These are phyloP conservation scores for Montipora capricornis DNA, from an alignment of 64 coral and sea anemone genomes.

Conservation along the genomic window DNA sequence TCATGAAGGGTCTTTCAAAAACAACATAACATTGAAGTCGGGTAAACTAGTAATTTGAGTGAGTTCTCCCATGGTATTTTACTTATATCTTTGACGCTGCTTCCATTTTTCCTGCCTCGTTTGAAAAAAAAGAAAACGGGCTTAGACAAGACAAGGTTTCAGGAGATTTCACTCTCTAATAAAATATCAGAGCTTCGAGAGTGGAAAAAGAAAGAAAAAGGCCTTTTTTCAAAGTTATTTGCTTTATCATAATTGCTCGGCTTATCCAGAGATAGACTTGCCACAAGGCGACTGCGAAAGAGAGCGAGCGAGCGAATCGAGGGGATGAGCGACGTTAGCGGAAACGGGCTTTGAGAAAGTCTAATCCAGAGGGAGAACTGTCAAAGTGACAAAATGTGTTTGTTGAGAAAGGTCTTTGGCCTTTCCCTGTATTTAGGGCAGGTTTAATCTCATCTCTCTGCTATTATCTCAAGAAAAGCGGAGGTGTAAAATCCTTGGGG, in stretches of 20 bases:
- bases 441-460: background rate
- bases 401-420: background rate
- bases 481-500: background rate
- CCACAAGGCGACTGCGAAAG: too few species aligned
- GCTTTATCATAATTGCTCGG: too few species aligned
- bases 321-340: background rate
- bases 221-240: too few species aligned
- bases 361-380: background rate
- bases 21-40: background rate
- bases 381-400: background rate
- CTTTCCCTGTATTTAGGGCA: background rate
- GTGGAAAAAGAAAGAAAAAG: background rate
- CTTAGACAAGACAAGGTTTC: too few species aligned
- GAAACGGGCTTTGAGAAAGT: background rate
- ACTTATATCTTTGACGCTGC: too few species aligned
- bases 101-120: too few species aligned
- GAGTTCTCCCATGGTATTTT: too few species aligned
- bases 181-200: background rate
- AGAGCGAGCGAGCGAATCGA: too few species aligned
- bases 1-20: background rate
- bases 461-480: background rate
- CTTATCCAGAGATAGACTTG: too few species aligned
- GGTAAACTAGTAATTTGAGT: background rate
- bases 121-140: too few species aligned
- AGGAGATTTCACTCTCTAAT: too few species aligned